A percentile compares a stretch with the other conserved stretches of the same genome.
Evolutionary conservation across 2,888 invertebrate species (phyloP).

Genomic region (Anoncus sp.): DNA sequence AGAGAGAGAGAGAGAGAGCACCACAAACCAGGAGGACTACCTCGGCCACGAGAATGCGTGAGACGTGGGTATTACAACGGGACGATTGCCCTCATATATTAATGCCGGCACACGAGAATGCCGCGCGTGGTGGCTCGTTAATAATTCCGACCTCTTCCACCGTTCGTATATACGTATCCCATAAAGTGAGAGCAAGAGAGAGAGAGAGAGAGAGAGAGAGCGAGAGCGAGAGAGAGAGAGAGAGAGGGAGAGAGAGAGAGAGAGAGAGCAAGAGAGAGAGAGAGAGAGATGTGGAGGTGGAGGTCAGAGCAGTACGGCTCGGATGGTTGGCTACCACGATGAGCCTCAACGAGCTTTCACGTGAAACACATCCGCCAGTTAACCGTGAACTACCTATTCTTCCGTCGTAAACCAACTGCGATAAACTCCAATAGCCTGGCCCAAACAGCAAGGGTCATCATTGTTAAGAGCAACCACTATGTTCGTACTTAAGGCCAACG

Average conservation of each 20-base stretch:
- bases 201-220: constrained; percentile 22
- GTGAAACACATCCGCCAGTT: constrained; percentile 11
- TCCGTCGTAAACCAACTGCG: constrained; percentile 37
- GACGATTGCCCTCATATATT: constrained; percentile 74
- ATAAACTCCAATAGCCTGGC: constrained; percentile 43
- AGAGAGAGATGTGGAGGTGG: not conserved
- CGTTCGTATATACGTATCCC: constrained; percentile 15
- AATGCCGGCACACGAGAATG: constrained; percentile 70
- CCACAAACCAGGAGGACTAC: constrained; percentile 52
- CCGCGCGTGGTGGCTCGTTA: constrained; percentile 72
- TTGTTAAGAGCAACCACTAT: constrained; percentile 34
- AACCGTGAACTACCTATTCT: constrained; percentile 51
- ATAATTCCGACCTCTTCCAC: constrained; percentile 72
- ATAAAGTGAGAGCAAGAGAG: no score
- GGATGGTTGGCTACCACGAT: constrained; percentile 38
- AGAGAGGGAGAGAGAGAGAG: constrained; percentile 4
- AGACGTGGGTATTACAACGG: constrained; percentile 59
- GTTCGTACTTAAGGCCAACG: constrained; percentile 4
- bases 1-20: constrained; percentile 25
- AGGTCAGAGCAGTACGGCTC: constrained; percentile 16
- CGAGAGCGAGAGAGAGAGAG: constrained; percentile 1
- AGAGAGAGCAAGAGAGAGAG: constrained; percentile 9
- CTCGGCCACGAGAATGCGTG: constrained; percentile 56
- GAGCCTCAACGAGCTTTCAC: constrained; percentile 43
- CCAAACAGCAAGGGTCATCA: constrained; percentile 34